Base-by-base conservation (phyloP, 2,888 invertebrate genomes). In the Heterodera filipjevi region DNA sequence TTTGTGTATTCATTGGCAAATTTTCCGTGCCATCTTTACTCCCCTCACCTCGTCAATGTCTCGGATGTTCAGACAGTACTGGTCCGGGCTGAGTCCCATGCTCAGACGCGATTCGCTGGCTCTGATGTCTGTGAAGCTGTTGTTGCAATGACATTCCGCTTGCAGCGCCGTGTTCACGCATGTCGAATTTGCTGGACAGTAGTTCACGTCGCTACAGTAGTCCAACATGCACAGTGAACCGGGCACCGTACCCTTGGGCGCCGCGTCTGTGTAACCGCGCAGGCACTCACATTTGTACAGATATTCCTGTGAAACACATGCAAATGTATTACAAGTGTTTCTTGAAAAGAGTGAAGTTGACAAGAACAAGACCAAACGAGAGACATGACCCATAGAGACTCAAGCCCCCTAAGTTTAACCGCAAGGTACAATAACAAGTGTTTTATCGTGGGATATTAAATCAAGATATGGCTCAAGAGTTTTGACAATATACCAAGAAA, bases 131-230 rank as follows among this genome's bases (percentile, higher is more conserved):
- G 93, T 93, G 92, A 94, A 95, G 66, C 96, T 95, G 90, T 92
- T 92, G 91, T 94, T 93, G 91, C 96, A 96, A 89, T 94, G 93
- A 92, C 95, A 96, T 89, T 94, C 93, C 90, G 94, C 95, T 89
- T 94, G 94, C 86, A 95, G 95, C 91, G 94, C 93, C 89, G 95
- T 93, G 91, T 95, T 95, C 92, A 94, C 93, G 91, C 95, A 96
- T 84, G 94, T 93, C 81, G 95, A 95, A 90, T 95, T 95, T 89
- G 92, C 92, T 90, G 95, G 95, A 90, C 95, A 95, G 89, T 93
- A 93, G 32, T 30, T 75, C 79, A 89, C 88, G 79, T 89, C 89
- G 71, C 82, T 82, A 77, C 89, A 89, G 82, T 86, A 89, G 80
- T 89, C 87, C 74, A 88, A 77, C 16, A 85, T 85, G 80, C 89